phyloP scores from a whole-genome alignment of 1,140 invertebrate species.

The Bombus huntii region DNA sequence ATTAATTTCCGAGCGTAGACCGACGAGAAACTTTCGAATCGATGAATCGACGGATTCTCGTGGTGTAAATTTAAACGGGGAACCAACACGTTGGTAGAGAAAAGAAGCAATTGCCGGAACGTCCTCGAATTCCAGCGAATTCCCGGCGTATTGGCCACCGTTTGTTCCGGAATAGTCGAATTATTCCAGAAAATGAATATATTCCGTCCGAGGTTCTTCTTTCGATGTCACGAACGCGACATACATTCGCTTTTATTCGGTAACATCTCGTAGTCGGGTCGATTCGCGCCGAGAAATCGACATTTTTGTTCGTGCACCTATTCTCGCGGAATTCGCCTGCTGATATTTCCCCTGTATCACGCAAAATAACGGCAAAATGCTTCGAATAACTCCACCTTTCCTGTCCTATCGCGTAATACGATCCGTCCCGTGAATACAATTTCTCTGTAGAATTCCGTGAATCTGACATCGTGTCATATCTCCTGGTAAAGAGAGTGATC shows the following conservation, averaged over 20 bases:
- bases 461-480: neutral
- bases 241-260: constrained; percentile 8
- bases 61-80: neutral
- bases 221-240: neutral
- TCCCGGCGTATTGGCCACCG: neutral
- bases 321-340: neutral
- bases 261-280: neutral
- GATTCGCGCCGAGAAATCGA: constrained; percentile 29
- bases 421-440: constrained; percentile 29
- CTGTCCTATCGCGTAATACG: constrained; percentile 30
- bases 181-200: constrained; percentile 29
- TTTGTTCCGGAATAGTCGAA: neutral
- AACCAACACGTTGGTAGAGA: too few relatives aligned
- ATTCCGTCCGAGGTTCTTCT: neutral
- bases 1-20: neutral
- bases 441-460: neutral
- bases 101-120: neutral
- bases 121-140: neutral
- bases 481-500: neutral
- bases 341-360: neutral
- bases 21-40: neutral
- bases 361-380: constrained; percentile 26
- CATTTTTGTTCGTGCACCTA: constrained; percentile 11
- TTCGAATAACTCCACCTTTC: constrained; percentile 1
- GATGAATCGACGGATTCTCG: neutral